Base-by-base conservation (phyloP, 2,888 invertebrate species). In the Cancer borealis region DNA sequence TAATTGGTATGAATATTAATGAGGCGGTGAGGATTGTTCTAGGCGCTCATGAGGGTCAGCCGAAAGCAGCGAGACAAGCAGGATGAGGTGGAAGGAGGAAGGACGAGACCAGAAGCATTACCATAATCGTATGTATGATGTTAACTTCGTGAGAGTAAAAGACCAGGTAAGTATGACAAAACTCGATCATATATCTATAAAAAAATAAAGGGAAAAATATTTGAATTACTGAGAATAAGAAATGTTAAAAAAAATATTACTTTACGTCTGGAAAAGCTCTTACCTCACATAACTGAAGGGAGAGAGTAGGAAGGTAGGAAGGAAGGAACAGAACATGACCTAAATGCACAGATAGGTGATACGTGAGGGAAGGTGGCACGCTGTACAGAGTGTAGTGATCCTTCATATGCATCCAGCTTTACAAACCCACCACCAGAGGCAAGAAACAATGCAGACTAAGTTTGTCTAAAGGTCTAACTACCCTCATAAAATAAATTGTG, bases 1-100 rank as follows among this genome's bases (percentile, higher is more conserved):
- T 93, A 93, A 93, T 93, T 93, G 93, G 66, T 73, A 89, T 93
- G 93, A 93, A 93, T 93, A 93, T 93, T 93, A 93, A 93, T 93
- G 93, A 73, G 93, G 88, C 45, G 91, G 10, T 66, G 73, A 87
- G 66, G 89, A 88, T 93, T 89, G 89, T 93, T 88, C 60, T 45
- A 45, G 88, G n/a, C 88, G 47, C n/a, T 60, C 93, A 93, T 89
- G 88, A 89, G 87, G 66, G 91, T 91, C 73, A 91, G 91, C 73
- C 73, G 73, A 45, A 5, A 60, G 21, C 66, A 66, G n/a, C 21
- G n/a, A n/a, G 66, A n/a, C 66, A 14, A 26, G 79, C 30, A 30
- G 79, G 79, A 79, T 79, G 30, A 79, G 79, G 79, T 30, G 79
- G 30, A 21, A 45, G 54, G 26, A 89, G 54, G 26, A 39, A 14